These are phyloP conservation scores for Platerodrilus igneus DNA, from an alignment of 2,888 invertebrate genomes.

Conservation along the genomic window DNA sequence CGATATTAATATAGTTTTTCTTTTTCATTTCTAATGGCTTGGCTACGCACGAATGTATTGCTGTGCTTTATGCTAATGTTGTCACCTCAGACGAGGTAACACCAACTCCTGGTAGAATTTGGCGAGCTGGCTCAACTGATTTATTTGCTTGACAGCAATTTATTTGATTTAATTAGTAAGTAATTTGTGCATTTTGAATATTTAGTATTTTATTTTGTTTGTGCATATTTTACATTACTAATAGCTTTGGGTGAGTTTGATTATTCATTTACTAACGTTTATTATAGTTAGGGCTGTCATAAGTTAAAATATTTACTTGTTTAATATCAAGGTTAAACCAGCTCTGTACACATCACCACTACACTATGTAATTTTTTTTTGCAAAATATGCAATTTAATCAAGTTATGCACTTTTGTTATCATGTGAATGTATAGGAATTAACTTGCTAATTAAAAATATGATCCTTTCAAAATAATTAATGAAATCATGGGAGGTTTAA, in stretches of 20 bases:
- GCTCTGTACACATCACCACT: too few species aligned
- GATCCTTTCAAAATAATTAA: too few species aligned
- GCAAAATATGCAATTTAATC: too few species aligned
- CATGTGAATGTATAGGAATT: too few species aligned
- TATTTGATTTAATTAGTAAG: conserved; percentile 19
- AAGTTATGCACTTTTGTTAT: too few species aligned
- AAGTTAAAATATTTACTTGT: not conserved
- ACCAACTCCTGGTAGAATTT: conserved; percentile 46
- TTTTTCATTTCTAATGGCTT: conserved; percentile 40
- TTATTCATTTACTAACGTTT: conserved; percentile 11
- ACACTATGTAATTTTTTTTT: too few species aligned
- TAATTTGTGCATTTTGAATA: too few species aligned
- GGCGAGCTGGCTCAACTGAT: conserved; percentile 46
- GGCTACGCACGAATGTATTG: conserved; percentile 35
- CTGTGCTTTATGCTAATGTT: conserved; percentile 40
- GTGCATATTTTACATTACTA: too few species aligned
- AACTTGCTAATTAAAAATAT: too few species aligned
- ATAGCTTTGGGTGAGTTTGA: conserved; percentile 15
- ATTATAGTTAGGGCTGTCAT: conserved; percentile 6
- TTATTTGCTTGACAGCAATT: conserved; percentile 43
- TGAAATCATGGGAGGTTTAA: too few species aligned
- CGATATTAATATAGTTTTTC: conserved; percentile 31
- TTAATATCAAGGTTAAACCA: not conserved
- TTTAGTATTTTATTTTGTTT: too few species aligned
- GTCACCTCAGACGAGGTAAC: conserved; percentile 37